Evolutionary conservation across 2,797 vertebrate genomes (phyloP).

Genomic region (Hylomyscus alleni): DNA sequence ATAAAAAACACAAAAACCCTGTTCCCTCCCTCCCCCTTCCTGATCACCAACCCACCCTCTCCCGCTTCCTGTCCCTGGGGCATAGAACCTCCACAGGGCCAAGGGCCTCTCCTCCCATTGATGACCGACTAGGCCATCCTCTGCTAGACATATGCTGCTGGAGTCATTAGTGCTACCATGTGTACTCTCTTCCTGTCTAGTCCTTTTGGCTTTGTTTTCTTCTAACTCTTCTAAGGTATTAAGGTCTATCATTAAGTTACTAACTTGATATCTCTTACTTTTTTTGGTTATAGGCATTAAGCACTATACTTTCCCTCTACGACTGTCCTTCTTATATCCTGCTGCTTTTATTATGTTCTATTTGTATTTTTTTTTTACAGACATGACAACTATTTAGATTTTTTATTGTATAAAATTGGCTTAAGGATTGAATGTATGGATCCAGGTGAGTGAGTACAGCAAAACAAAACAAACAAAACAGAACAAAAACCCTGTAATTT

Average conservation of each 20-base stretch:
- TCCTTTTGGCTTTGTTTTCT: neutral
- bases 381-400: neutral
- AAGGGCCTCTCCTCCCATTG: too few relatives aligned
- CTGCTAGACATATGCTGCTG: too few relatives aligned
- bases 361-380: neutral
- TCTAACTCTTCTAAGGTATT: neutral
- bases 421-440: neutral
- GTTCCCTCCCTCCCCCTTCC: too few relatives aligned
- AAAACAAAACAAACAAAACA: neutral
- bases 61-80: too few relatives aligned
- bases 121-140: too few relatives aligned
- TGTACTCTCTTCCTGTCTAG: too few relatives aligned
- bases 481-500: neutral
- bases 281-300: neutral
- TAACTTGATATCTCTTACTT: neutral
- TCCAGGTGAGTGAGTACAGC: neutral
- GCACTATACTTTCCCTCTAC: neutral
- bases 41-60: too few relatives aligned
- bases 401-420: slow-evolving; percentile 4
- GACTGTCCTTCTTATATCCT: neutral
- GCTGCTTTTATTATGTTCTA: neutral
- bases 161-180: too few relatives aligned
- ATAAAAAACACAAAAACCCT: too few relatives aligned
- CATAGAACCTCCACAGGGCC: too few relatives aligned
- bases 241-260: neutral